These are phyloP conservation scores for Phyllotreta cruciferae DNA, from an alignment of 2,888 invertebrate species.

Conservation along the genomic window DNA sequence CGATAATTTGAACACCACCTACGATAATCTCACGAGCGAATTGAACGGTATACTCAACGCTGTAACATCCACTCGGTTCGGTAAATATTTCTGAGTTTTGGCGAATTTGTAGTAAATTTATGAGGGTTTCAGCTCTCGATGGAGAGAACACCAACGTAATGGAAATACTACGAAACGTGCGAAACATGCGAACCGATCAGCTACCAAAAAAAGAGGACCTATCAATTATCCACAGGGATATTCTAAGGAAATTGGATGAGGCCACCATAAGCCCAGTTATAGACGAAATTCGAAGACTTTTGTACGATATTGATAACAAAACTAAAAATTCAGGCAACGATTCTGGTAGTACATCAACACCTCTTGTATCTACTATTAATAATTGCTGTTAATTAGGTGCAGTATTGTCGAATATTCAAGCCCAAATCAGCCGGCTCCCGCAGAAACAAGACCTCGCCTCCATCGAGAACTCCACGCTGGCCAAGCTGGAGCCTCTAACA, in stretches of 20 bases:
- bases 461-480: slow-evolving; percentile 68
- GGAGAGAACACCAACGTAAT: slow-evolving; percentile 53
- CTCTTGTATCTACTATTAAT: no score
- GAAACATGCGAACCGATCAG: slow-evolving; percentile 46
- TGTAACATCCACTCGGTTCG: background rate
- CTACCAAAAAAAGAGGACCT: slow-evolving; percentile 65
- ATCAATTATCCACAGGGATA: slow-evolving; percentile 68
- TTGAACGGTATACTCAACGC: slow-evolving; percentile 14
- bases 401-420: slow-evolving; percentile 49
- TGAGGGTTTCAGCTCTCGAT: slow-evolving; percentile 48
- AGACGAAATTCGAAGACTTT: slow-evolving; percentile 4
- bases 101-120: background rate
- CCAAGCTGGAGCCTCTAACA: slow-evolving; percentile 41
- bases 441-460: slow-evolving; percentile 64
- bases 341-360: background rate
- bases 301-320: slow-evolving; percentile 7
- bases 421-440: slow-evolving; percentile 58
- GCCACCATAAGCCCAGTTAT: background rate
- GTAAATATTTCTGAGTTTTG: background rate
- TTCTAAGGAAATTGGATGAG: slow-evolving; percentile 52
- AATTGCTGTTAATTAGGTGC: slow-evolving; percentile 12
- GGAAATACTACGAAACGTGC: slow-evolving; percentile 48
- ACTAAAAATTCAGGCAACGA: background rate
- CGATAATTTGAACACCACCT: slow-evolving; percentile 14
- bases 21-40: slow-evolving; percentile 7